Conservation (phyloP, 1,140 invertebrate species). For the Trichonephila clavata region DNA sequence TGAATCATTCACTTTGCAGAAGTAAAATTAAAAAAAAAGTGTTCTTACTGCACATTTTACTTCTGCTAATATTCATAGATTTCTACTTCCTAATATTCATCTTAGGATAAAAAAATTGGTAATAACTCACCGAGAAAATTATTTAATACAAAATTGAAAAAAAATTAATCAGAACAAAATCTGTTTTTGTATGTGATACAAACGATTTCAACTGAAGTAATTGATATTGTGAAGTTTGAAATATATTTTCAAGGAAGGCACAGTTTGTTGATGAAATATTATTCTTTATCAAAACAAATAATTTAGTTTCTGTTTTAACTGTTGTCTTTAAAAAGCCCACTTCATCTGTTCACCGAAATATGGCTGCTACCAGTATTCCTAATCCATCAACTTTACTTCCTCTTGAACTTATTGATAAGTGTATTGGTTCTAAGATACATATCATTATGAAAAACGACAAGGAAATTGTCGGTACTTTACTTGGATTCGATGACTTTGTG, state of each 20-base stretch:
- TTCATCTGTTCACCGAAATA: neutral
- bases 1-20: neutral
- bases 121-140: no score
- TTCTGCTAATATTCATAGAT: no score
- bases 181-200: neutral
- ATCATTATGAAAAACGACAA: constrained; percentile 99
- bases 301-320: no score
- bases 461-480: constrained; percentile 98
- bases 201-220: constrained; percentile 22
- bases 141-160: no score
- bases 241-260: neutral
- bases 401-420: constrained; percentile 99
- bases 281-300: no score
- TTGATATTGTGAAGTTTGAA: neutral
- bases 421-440: constrained; percentile 99
- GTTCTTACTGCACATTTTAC: no score
- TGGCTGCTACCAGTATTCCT: constrained; percentile 78
- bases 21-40: no score
- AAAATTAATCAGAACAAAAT: neutral
- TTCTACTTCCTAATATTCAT: no score
- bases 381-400: constrained; percentile 89
- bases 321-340: neutral
- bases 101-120: no score
- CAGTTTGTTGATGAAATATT: no score
- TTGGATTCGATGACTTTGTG: constrained; percentile 99